A percentile compares a stretch with the other conserved stretches of the same genome.
Evolutionary conservation across 2,888 invertebrate species (phyloP).

Genomic region (Macaria liturata): DNA sequence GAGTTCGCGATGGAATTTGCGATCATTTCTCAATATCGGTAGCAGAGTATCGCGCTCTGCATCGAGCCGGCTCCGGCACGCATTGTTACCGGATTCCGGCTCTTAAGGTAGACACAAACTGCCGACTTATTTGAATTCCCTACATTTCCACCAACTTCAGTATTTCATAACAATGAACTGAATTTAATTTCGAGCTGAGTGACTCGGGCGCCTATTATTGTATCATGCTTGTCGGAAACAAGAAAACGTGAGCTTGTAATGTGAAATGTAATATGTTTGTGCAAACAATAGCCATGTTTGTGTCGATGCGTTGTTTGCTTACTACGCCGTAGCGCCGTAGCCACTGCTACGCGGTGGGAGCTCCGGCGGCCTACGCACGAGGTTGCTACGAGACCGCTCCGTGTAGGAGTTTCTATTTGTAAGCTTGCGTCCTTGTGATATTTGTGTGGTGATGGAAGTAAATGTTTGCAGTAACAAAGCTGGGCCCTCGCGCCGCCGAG

Average conservation of each 20-base stretch:
- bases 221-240: constrained; percentile 3
- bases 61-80: constrained; percentile 40
- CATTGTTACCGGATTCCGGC: constrained; percentile 68
- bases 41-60: constrained; percentile 54
- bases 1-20: constrained; percentile 60
- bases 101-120: constrained; percentile 64
- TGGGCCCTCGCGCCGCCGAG: constrained; percentile 84
- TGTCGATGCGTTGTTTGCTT: constrained; percentile 12
- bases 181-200: constrained; percentile 49
- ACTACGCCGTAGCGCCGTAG: constrained; percentile 32
- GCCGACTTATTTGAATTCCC: constrained; percentile 73
- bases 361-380: constrained; percentile 27
- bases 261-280: constrained; percentile 7
- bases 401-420: constrained; percentile 29
- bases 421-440: constrained; percentile 11
- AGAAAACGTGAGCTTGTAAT: neutral
- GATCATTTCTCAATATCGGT: constrained; percentile 76
- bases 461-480: constrained; percentile 85
- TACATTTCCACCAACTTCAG: constrained; percentile 57
- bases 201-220: constrained; percentile 9
- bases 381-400: constrained; percentile 29
- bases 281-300: constrained; percentile 11
- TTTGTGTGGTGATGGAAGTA: constrained; percentile 6
- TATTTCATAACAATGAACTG: constrained; percentile 61
- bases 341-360: constrained; percentile 12